These are phyloP conservation scores for Labeo catla DNA, from an alignment of 2,113 vertebrate species.

Conservation along the genomic window DNA sequence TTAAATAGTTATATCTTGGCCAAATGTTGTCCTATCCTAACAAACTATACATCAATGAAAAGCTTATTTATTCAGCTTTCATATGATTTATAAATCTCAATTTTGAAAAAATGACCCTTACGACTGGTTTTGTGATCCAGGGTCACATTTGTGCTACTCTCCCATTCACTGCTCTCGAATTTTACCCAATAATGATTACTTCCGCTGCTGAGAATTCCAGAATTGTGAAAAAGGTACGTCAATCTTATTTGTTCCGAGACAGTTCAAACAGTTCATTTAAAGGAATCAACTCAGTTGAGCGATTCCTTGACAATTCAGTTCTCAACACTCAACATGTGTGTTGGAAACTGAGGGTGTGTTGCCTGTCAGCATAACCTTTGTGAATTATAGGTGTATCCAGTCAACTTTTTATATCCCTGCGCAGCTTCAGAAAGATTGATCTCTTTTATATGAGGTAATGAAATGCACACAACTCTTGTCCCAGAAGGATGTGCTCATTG, in stretches of 20 bases:
- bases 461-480: conserved; percentile 26
- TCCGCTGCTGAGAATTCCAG: no score
- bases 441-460: conserved; percentile 7
- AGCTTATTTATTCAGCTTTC: no score
- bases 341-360: conserved; percentile 33
- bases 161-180: no score
- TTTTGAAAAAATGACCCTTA: no score
- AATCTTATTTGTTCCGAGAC: not conserved
- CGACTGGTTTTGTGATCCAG: no score
- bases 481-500: conserved; percentile 1
- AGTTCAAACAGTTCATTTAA: not conserved
- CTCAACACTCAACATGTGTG: conserved; percentile 15
- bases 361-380: conserved; percentile 2
- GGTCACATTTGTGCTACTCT: no score
- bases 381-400: conserved; percentile 43
- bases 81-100: no score
- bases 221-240: no score
- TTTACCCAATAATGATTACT: no score
- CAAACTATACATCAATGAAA: no score
- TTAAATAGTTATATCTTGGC: no score
- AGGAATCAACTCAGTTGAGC: not conserved
- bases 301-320: not conserved
- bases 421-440: not conserved
- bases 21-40: no score
- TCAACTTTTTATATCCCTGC: not conserved